phyloP scores from a whole-genome alignment of 2,888 invertebrate genomes.

The Patella pellucida region DNA sequence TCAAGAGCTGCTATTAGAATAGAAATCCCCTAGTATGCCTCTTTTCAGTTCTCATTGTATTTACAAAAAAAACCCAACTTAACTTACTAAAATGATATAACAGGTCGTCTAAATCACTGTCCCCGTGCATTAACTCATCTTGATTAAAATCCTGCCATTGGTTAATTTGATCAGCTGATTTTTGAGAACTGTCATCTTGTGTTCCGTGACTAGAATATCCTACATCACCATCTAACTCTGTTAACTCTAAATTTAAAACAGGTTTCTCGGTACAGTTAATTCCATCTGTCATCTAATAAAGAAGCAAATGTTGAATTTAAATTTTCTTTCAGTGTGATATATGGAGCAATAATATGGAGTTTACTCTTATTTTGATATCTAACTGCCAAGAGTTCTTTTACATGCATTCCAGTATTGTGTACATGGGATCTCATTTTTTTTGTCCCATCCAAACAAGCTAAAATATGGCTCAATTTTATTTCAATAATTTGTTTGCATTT shows the following conservation, averaged over 20 bases:
- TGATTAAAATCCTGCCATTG: slow-evolving; percentile 17
- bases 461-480: too few relatives aligned
- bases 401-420: too few relatives aligned
- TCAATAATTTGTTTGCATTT: too few relatives aligned
- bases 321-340: not conserved
- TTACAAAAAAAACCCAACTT: not conserved
- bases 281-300: slow-evolving; percentile 7
- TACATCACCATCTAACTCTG: slow-evolving; percentile 31
- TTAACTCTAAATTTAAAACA: not conserved
- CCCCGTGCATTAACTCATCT: slow-evolving; percentile 29
- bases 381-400: too few relatives aligned
- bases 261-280: not conserved
- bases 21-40: too few relatives aligned
- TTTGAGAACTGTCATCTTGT: slow-evolving; percentile 22
- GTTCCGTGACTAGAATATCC: slow-evolving; percentile 42
- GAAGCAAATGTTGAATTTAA: not conserved
- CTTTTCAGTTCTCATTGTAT: too few relatives aligned
- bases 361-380: too few relatives aligned
- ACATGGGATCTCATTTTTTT: too few relatives aligned
- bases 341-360: too few relatives aligned
- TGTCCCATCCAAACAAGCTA: too few relatives aligned
- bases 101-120: slow-evolving; percentile 47
- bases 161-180: not conserved
- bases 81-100: slow-evolving; percentile 53
- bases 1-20: too few relatives aligned